phyloP scores from a whole-genome alignment of 2,888 invertebrate species.

The Torymus auratus region DNA sequence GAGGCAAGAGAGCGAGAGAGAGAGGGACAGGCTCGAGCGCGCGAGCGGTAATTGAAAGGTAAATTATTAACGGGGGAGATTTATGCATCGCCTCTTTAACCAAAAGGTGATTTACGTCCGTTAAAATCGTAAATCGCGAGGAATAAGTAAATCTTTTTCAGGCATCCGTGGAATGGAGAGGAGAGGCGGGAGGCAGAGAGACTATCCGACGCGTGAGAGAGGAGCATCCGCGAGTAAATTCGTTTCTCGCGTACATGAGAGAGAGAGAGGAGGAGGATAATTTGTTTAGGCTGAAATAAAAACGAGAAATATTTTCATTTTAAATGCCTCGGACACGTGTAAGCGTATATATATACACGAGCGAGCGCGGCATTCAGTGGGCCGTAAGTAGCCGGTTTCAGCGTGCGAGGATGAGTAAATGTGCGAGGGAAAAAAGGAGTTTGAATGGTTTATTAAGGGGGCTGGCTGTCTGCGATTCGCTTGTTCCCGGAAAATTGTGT shows the following conservation, averaged over 20 bases:
- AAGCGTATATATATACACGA: background rate
- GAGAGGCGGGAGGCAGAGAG: too few species aligned
- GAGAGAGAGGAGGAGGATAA: constrained; percentile 26
- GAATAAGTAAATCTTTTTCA: constrained; percentile 56
- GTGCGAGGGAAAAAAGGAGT: too few species aligned
- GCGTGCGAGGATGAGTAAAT: too few species aligned
- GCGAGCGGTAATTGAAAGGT: constrained; percentile 58
- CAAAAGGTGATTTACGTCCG: constrained; percentile 58
- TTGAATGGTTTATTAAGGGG: too few species aligned
- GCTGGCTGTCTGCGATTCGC: too few species aligned
- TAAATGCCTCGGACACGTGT: constrained; percentile 6
- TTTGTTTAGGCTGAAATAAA: constrained; percentile 54
- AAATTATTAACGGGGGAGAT: constrained; percentile 59
- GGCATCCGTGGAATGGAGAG: constrained; percentile 21
- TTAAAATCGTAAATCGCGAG: constrained; percentile 60
- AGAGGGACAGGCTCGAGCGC: background rate
- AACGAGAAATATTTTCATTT: constrained; percentile 47
- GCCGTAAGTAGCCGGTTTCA: constrained; percentile 16
- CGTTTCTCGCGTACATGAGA: constrained; percentile 21
- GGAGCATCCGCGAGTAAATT: constrained; percentile 46
- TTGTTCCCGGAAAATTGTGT: too few species aligned
- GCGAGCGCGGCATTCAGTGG: constrained; percentile 8
- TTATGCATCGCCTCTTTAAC: constrained; percentile 59
- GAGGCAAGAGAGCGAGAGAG: too few species aligned
- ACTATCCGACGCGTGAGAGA: background rate